A percentile compares a stretch with the other conserved stretches of the same genome.
These are phyloP conservation scores for Dinocampus coccinellae DNA, from an alignment of 2,888 invertebrate genomes.

Conservation along the genomic window DNA sequence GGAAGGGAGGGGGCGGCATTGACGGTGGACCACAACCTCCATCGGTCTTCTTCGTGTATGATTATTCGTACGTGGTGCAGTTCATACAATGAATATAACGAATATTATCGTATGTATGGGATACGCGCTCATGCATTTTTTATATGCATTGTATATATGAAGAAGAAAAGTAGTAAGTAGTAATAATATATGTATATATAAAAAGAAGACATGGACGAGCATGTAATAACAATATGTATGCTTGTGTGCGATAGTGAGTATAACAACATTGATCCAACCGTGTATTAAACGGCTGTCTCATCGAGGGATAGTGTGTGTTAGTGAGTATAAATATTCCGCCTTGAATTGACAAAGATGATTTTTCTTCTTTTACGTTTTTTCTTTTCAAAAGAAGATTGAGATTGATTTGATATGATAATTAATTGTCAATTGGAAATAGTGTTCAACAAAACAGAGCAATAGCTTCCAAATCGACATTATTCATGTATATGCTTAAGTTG, in stretches of 20 bases:
- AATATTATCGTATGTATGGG: constrained; percentile 33
- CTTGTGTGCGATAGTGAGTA: constrained; percentile 68
- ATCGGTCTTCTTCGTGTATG: constrained; percentile 67
- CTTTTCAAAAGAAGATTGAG: constrained; percentile 27
- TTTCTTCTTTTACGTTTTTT: too few relatives aligned
- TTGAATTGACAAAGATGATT: constrained; percentile 45
- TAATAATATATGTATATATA: constrained; percentile 56
- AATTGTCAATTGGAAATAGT: constrained; percentile 34
- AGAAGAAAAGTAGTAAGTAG: constrained; percentile 46
- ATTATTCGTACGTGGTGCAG: constrained; percentile 58
- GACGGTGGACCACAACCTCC: constrained; percentile 67
- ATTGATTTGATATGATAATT: neutral
- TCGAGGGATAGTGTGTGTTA: constrained; percentile 50
- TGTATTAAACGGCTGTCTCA: constrained; percentile 38
- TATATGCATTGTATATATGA: constrained; percentile 43
- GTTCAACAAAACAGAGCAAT: constrained; percentile 61
- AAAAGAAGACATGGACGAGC: constrained; percentile 60
- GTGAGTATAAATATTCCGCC: constrained; percentile 49
- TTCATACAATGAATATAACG: constrained; percentile 37
- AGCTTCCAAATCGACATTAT: constrained; percentile 53
- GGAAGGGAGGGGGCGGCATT: constrained; percentile 66
- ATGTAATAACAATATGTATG: constrained; percentile 66
- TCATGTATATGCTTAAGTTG: constrained; percentile 51
- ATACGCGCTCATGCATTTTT: constrained; percentile 20
- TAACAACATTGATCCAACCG: constrained; percentile 63